Percentiles rank a stretch among this genome's conserved stretches.
These are phyloP conservation scores for Clupea harengus DNA, from an alignment of 2,113 vertebrate genomes.

Conservation along the genomic window DNA sequence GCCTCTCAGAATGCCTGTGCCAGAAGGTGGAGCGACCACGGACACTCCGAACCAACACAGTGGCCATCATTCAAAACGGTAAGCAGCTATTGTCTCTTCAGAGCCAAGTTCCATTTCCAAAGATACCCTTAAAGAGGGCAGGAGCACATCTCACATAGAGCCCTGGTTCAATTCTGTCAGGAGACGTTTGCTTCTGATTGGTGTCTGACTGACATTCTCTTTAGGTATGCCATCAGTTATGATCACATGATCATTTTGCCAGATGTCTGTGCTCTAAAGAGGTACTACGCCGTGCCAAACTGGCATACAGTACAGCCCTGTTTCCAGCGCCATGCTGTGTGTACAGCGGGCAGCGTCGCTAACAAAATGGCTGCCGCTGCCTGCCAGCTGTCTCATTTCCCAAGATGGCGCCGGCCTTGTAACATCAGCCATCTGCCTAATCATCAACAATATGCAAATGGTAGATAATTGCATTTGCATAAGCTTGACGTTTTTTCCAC, in stretches of 20 bases:
- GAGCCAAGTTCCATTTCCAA: not conserved
- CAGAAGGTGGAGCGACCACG: not conserved
- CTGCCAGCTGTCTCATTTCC: conserved; percentile 73
- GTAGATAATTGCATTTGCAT: conserved; percentile 82
- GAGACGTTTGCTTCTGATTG: not conserved
- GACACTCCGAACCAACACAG: not conserved
- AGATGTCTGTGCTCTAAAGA: not conserved
- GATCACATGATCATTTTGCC: conserved; percentile 1
- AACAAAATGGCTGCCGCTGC: conserved; percentile 75
- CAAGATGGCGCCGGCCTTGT: conserved; percentile 74
- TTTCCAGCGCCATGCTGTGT: conserved; percentile 56
- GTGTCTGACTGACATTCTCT: not conserved
- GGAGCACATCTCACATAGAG: not conserved
- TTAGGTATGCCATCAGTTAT: not conserved
- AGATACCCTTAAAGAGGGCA: not conserved
- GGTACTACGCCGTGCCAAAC: conserved; percentile 52
- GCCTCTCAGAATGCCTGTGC: conserved; percentile 25
- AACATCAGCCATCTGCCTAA: conserved; percentile 74
- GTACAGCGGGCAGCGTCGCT: conserved; percentile 66
- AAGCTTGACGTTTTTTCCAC: conserved; percentile 32
- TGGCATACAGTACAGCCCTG: conserved; percentile 49
- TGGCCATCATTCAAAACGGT: not conserved
- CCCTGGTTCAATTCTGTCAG: not conserved
- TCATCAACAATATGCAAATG: conserved; percentile 80
- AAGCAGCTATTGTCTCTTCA: not conserved